Conservation (phyloP, 2,113 vertebrate species). For the Pseudopipra pipra region DNA sequence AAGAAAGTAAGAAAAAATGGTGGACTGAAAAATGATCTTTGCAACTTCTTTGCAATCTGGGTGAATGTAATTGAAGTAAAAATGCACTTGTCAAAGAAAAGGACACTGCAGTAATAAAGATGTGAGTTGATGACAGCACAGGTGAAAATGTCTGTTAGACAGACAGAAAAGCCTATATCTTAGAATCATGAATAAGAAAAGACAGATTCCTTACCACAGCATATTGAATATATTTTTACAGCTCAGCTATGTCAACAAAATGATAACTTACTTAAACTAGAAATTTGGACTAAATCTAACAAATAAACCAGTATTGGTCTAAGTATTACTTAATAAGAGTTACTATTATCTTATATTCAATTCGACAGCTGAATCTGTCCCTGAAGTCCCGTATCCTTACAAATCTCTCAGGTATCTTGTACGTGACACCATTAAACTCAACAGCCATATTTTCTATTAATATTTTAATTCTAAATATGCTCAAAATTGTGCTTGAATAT, state of each 20-base stretch:
- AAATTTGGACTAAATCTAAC: background rate
- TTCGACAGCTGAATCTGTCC: background rate
- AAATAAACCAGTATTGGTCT: background rate
- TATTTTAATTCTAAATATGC: background rate
- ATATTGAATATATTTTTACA: background rate
- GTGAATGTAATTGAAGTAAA: slow-evolving; percentile 42
- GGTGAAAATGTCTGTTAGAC: background rate
- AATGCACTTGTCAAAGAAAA: slow-evolving; percentile 52
- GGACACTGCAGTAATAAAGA: slow-evolving; percentile 26
- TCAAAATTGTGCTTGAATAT: background rate
- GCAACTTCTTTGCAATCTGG: background rate
- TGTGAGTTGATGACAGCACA: background rate
- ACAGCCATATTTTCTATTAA: background rate
- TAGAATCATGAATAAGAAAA: background rate
- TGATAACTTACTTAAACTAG: background rate
- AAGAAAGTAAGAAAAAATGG: slow-evolving; percentile 24
- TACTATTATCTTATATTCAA: background rate
- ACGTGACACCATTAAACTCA: background rate
- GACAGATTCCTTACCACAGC: background rate
- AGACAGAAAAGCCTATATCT: background rate
- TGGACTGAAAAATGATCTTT: slow-evolving; percentile 22
- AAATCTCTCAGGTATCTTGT: background rate
- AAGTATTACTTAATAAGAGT: background rate
- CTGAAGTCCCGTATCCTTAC: background rate
- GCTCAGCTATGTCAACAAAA: background rate